Evolutionary conservation across 2,888 invertebrate genomes (phyloP), one percentile per base, ranked within the genome.

Genomic region (Helobdella robusta): DNA sequence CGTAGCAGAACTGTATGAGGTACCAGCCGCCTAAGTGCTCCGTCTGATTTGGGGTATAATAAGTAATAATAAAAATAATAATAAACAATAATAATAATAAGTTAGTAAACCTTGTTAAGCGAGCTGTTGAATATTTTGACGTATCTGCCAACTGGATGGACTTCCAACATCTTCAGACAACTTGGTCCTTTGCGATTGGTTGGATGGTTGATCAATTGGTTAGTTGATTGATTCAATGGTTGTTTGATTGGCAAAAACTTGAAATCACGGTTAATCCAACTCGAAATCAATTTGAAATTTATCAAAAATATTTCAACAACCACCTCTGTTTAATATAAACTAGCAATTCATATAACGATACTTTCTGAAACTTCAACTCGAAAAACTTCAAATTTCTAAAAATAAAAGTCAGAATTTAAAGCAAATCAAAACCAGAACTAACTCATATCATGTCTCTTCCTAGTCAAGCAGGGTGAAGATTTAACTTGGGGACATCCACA

Each of bases 141-240:
- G 34, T 62, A 62, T 25, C 62, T 62, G 23, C 62, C 62, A 18
- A 62, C 62, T 32, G 62, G 62, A 48, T 62, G 62, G 8, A 62
- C 50, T 34, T 62, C 62, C 5, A 62, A 25, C 62, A 62, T 62
- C 34, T 50, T 62, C 32, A 62, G n/a, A 25, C 28, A 62, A 8
- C 56, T 56, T n/a, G 56, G 56, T 4, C 56, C 56, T 56, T 40
- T 40, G 8, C 15, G 44, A 11, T 8, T 40, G 15, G 44, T 11
- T 11, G 44, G 8, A 40, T 40, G 11, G 44, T n/a, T 40, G 15
- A 40, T 8, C 11, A 11, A 40, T 40, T 40, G 8, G 15, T 40
- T 40, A 40, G 44, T n/a, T 11, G 8, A 11, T 40, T 40, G 11
- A 40, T n/a, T 40, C 11, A 40, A 40, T 40, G 20, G 23, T 20